phyloP scores from a whole-genome alignment of 53 echinoderm and acorn worm genomes.

The Luidia sarsii region DNA sequence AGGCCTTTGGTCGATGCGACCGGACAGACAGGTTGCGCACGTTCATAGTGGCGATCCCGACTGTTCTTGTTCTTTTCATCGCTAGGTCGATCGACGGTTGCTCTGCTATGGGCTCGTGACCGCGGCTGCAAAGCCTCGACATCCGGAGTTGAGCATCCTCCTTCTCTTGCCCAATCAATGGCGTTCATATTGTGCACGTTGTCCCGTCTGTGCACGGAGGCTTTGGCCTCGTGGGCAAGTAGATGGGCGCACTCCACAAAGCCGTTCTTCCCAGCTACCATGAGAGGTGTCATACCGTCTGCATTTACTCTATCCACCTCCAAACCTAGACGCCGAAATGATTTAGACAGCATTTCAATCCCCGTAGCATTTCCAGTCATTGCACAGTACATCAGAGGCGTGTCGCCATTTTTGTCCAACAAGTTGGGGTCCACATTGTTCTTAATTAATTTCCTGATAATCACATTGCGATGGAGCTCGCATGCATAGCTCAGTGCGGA shows the following conservation, averaged over 20 bases:
- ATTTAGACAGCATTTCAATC: conserved; percentile 70
- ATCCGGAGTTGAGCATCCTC: conserved; percentile 70
- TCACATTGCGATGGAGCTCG: conserved; percentile 75
- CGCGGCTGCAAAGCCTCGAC: conserved; percentile 57
- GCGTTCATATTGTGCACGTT: conserved; percentile 77
- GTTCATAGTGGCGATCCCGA: neutral
- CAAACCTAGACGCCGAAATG: conserved; percentile 84
- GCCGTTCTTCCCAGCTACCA: conserved; percentile 74
- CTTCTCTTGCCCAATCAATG: conserved; percentile 89
- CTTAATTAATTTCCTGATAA: conserved; percentile 69
- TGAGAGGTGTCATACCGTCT: conserved; percentile 84
- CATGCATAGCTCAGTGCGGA: conserved; percentile 91
- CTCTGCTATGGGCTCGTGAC: conserved; percentile 21
- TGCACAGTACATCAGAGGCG: conserved; percentile 87
- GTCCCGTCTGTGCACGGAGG: conserved; percentile 73
- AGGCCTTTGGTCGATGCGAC: neutral
- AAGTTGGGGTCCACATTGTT: conserved; percentile 94
- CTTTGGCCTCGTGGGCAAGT: conserved; percentile 80
- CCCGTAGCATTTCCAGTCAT: conserved; percentile 71
- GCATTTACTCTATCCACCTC: conserved; percentile 86
- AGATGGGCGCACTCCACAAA: conserved; percentile 70
- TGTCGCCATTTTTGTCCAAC: conserved; percentile 88
- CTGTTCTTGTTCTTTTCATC: neutral
- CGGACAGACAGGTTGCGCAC: neutral
- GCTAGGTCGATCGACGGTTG: neutral